phyloP scores from a whole-genome alignment of 2,797 vertebrate species.

The Myotis vivesi region DNA sequence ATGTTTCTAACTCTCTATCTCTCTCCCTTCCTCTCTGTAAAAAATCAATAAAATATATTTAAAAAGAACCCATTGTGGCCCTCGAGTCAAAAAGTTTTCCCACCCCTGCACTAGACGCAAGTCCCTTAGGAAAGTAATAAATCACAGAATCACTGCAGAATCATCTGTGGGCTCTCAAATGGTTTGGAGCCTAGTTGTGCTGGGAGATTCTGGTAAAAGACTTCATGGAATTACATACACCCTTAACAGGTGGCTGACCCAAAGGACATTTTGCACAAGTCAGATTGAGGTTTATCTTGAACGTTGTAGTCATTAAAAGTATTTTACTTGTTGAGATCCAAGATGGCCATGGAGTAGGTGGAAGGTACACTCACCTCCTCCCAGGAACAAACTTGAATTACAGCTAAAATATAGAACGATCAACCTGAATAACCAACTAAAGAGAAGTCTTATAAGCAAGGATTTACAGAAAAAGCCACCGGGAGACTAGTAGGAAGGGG shows the following conservation, averaged over 20 bases:
- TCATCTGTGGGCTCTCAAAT: neutral
- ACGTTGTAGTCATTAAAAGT: neutral
- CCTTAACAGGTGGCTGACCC: neutral
- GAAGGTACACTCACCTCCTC: neutral
- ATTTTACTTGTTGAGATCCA: neutral
- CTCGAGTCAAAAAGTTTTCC: no score
- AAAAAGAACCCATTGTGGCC: no score
- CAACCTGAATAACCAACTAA: neutral
- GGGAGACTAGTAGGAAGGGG: neutral
- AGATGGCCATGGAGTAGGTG: neutral
- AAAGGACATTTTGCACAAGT: neutral
- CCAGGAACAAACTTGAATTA: neutral
- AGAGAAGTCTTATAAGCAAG: neutral
- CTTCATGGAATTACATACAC: neutral
- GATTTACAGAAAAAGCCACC: neutral
- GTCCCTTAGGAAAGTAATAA: neutral
- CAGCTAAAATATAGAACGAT: neutral
- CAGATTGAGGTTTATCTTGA: neutral
- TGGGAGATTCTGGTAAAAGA: neutral
- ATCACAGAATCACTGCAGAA: neutral
- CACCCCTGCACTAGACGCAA: accelerated
- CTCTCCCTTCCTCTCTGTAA: no score
- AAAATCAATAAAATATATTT: no score
- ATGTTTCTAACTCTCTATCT: no score
- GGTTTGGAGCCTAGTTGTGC: neutral